Percentiles rank a stretch among this genome's conserved stretches.
Conservation (phyloP, 2,113 vertebrate genomes). For the Bos javanicus region DNA sequence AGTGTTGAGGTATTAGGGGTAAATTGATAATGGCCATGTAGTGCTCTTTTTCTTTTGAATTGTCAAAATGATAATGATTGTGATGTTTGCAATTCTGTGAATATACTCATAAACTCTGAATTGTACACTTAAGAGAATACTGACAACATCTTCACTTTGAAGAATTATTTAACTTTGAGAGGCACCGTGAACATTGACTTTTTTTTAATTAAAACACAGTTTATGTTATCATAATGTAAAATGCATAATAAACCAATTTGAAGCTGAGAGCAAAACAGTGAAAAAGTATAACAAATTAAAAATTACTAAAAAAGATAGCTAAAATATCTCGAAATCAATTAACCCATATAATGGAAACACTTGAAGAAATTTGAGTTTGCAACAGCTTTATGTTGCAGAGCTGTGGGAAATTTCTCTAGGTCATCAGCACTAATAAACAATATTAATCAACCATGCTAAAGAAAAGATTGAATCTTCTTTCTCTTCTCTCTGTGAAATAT, state of each 20-base stretch:
- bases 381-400: neutral
- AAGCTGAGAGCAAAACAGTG: neutral
- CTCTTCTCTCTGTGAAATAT: neutral
- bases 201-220: neutral
- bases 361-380: neutral
- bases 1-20: neutral
- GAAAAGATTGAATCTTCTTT: neutral
- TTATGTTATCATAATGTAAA: neutral
- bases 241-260: neutral
- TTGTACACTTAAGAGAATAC: neutral
- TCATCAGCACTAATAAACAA: neutral
- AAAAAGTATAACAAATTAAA: neutral
- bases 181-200: neutral
- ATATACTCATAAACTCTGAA: neutral
- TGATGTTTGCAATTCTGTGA: neutral
- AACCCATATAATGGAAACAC: neutral
- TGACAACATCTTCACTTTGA: neutral
- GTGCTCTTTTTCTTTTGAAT: neutral
- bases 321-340: neutral
- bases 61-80: neutral
- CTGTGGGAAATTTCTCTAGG: neutral
- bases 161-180: neutral
- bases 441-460: neutral
- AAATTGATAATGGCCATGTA: neutral
- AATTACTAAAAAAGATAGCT: neutral